A percentile compares a stretch with the other conserved stretches of the same genome.
These are phyloP conservation scores for Xestia xanthographa DNA, from an alignment of 2,888 invertebrate species.

Conservation along the genomic window DNA sequence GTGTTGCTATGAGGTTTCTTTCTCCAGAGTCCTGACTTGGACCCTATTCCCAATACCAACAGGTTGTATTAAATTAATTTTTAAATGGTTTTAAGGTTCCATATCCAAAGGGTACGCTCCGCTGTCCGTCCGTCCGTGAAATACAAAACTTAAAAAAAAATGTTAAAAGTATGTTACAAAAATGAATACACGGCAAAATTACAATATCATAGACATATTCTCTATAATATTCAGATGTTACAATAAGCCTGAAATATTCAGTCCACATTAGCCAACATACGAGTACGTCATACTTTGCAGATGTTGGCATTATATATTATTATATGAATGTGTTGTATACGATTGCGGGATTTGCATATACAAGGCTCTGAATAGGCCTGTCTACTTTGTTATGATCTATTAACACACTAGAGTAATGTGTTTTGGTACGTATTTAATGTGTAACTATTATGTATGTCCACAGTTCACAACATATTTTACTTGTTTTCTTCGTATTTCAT, in stretches of 20 bases:
- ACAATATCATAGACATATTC: neutral
- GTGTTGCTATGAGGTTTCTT: no score
- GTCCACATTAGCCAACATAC: conserved; percentile 37
- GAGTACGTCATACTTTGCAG: conserved; percentile 14
- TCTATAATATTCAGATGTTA: conserved; percentile 29
- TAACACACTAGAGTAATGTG: conserved; percentile 29
- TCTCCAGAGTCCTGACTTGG: neutral
- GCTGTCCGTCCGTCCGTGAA: no score
- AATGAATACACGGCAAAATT: neutral
- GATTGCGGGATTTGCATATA: conserved; percentile 40
- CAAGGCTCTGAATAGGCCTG: conserved; percentile 38
- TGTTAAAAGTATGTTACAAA: neutral
- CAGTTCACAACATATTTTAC: conserved; percentile 5
- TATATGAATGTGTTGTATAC: conserved; percentile 34
- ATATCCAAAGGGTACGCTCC: no score
- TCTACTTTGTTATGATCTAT: conserved; percentile 46
- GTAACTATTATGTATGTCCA: neutral
- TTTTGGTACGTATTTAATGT: conserved; percentile 36
- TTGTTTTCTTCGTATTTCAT: neutral
- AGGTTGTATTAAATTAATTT: no score
- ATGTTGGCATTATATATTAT: conserved; percentile 25
- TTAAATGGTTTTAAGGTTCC: no score
- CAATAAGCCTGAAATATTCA: conserved; percentile 48
- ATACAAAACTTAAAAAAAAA: no score
- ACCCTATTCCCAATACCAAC: neutral